Evolutionary conservation across 1,140 invertebrate genomes (phyloP).

Genomic region (honey bee (Apis mellifera)): DNA sequence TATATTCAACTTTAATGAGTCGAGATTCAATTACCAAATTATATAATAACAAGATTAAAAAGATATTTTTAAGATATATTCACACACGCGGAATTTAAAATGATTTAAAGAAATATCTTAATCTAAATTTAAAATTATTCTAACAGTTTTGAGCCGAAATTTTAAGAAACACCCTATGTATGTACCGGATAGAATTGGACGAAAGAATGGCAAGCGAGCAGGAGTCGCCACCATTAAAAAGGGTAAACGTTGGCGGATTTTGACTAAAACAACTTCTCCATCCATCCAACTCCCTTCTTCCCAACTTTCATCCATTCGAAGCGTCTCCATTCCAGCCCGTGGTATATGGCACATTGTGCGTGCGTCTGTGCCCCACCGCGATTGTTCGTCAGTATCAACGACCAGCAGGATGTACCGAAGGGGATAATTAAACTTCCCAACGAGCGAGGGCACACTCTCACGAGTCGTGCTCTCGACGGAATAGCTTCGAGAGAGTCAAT

Average conservation of each 20-base stretch:
- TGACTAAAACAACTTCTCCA: constrained; percentile 65
- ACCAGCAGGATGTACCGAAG: constrained; percentile 62
- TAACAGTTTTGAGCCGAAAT: background rate
- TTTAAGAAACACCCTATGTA: constrained; percentile 4
- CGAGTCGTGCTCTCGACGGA: constrained; percentile 32
- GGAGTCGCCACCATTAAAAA: constrained; percentile 53
- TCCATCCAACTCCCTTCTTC: constrained; percentile 52
- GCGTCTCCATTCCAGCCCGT: constrained; percentile 12
- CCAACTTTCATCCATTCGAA: constrained; percentile 26
- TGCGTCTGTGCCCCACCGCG: background rate
- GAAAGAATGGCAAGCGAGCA: constrained; percentile 56
- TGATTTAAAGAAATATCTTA: too few species aligned
- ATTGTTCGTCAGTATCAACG: constrained; percentile 58
- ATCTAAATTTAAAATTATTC: too few species aligned
- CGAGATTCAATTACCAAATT: too few species aligned
- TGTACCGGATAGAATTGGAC: background rate
- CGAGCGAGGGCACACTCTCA: constrained; percentile 50
- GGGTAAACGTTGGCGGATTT: constrained; percentile 67
- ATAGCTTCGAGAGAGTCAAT: constrained; percentile 49
- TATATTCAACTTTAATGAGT: too few species aligned
- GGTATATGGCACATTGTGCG: background rate
- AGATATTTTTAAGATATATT: too few species aligned
- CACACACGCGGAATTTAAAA: too few species aligned
- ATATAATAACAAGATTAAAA: too few species aligned
- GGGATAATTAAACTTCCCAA: constrained; percentile 70